Percentiles rank a stretch among this genome's conserved stretches.
These are phyloP conservation scores for Thysanoteuthis rhombus DNA, from an alignment of 2,888 invertebrate genomes.

Conservation along the genomic window DNA sequence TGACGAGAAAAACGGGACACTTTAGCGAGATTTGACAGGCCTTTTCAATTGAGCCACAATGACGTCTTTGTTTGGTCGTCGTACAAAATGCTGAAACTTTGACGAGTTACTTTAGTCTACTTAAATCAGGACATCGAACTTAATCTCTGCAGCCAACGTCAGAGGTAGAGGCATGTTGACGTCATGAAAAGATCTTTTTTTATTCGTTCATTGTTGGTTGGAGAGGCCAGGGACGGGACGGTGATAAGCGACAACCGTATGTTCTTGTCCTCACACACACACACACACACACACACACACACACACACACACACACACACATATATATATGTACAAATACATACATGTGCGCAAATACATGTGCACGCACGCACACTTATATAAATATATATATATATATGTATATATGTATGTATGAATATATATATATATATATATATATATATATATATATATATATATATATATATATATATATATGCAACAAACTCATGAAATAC, in stretches of 20 bases:
- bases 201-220: neutral
- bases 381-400: too few species aligned
- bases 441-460: too few species aligned
- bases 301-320: too few species aligned
- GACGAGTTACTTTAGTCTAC: conserved; percentile 30
- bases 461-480: too few species aligned
- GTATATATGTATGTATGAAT: too few species aligned
- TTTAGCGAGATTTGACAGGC: conserved; percentile 1
- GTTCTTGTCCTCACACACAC: too few species aligned
- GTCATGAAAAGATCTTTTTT: conserved; percentile 2
- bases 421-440: too few species aligned
- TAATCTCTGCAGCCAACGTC: conserved; percentile 28
- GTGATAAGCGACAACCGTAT: neutral
- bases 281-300: too few species aligned
- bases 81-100: conserved; percentile 21
- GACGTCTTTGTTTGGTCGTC: conserved; percentile 14
- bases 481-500: too few species aligned
- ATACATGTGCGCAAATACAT: too few species aligned
- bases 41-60: conserved; percentile 18
- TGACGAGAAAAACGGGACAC: conserved; percentile 16
- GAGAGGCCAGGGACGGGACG: neutral
- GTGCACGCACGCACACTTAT: too few species aligned
- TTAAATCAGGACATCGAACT: conserved; percentile 28
- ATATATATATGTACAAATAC: too few species aligned
- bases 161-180: conserved; percentile 23